A percentile compares a stretch with the other conserved stretches of the same genome.
Evolutionary conservation across 2,797 vertebrate genomes (phyloP).

Genomic region (Danio jaintianensis): DNA sequence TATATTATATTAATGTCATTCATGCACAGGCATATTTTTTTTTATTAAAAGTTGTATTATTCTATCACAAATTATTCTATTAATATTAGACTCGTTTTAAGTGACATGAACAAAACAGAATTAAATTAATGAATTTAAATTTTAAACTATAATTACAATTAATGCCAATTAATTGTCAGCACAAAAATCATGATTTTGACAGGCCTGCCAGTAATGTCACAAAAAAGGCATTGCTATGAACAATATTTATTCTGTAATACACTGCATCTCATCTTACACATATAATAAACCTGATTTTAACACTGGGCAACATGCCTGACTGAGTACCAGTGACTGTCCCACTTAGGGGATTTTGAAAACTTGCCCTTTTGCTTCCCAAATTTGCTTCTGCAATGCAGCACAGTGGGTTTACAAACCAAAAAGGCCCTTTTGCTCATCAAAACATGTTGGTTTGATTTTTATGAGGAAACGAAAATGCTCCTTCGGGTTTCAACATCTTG

Average conservation of each 20-base stretch:
- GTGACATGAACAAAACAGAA: too few relatives aligned
- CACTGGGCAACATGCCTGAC: not conserved
- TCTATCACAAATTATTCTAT: too few relatives aligned
- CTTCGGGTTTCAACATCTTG: not conserved
- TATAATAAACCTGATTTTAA: not conserved
- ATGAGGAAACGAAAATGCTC: not conserved
- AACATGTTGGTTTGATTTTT: not conserved
- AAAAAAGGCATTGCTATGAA: not conserved
- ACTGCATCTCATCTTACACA: not conserved
- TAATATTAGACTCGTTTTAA: too few relatives aligned
- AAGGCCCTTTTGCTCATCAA: too few relatives aligned
- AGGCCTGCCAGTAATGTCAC: not conserved
- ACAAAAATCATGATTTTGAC: too few relatives aligned
- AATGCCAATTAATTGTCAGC: too few relatives aligned
- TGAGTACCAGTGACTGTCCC: not conserved
- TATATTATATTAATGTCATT: too few relatives aligned
- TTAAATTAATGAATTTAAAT: too few relatives aligned
- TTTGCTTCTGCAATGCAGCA: slow-evolving; percentile 10
- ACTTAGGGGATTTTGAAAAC: not conserved
- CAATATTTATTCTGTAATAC: too few relatives aligned
- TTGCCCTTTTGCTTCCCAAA: not conserved
- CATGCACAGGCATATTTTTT: too few relatives aligned
- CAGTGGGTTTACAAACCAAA: not conserved
- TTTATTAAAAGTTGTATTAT: too few relatives aligned
- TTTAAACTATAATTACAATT: too few relatives aligned